Percentiles rank a stretch among this genome's conserved stretches.
These are phyloP conservation scores for Erpobdella octoculata DNA, from an alignment of 2,888 invertebrate genomes.

Conservation along the genomic window DNA sequence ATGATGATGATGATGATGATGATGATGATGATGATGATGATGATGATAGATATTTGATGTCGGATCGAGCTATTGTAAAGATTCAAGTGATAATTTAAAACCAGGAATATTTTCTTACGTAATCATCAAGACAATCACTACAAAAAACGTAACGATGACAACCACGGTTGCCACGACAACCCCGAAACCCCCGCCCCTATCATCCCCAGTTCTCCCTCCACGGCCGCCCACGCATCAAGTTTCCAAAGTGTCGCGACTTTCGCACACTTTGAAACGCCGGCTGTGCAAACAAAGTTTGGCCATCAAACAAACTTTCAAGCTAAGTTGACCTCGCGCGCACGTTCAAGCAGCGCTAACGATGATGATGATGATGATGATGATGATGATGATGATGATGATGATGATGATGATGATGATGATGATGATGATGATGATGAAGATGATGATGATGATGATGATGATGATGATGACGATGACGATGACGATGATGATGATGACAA, in stretches of 20 bases:
- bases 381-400: constrained; percentile 13
- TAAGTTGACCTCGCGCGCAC: too few species aligned
- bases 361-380: too few species aligned
- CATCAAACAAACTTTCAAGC: too few species aligned
- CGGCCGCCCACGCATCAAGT: neutral
- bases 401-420: constrained; percentile 7
- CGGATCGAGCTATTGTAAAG: neutral
- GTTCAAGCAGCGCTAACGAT: too few species aligned
- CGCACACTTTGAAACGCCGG: too few species aligned
- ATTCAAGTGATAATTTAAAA: too few species aligned
- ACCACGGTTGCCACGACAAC: neutral
- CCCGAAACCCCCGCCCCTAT: neutral
- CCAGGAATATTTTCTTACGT: too few species aligned
- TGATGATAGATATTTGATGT: neutral
- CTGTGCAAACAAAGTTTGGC: too few species aligned
- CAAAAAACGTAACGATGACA: neutral
- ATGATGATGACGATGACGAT: neutral
- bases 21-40: neutral
- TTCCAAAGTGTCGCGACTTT: too few species aligned
- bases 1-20: neutral
- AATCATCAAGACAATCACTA: neutral
- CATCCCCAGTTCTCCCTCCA: neutral
- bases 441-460: neutral
- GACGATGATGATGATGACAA: neutral
- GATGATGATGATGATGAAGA: neutral